These are phyloP conservation scores for Lepeophtheirus nordmannii DNA, from an alignment of 2,888 invertebrate genomes.

Conservation along the genomic window DNA sequence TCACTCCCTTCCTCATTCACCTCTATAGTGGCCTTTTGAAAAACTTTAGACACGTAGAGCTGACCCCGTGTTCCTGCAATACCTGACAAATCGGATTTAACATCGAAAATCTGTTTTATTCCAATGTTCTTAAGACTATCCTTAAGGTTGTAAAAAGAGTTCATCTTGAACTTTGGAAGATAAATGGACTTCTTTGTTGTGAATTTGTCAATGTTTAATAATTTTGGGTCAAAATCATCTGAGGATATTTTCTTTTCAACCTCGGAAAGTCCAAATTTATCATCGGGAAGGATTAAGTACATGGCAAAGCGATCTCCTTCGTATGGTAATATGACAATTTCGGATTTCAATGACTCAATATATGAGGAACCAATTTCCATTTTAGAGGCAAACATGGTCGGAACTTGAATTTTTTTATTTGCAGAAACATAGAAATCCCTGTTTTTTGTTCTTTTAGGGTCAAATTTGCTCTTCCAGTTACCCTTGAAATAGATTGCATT, in stretches of 20 bases:
- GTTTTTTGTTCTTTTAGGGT: conserved; percentile 49
- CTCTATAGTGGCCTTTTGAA: conserved; percentile 63
- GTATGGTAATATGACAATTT: conserved; percentile 58
- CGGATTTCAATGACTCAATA: conserved; percentile 40
- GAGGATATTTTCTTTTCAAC: conserved; percentile 4
- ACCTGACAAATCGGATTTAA: conserved; percentile 48
- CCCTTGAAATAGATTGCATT: conserved; percentile 79
- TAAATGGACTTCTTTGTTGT: conserved; percentile 35
- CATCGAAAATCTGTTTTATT: conserved; percentile 47
- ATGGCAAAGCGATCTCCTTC: conserved; percentile 51
- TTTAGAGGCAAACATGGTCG: conserved; percentile 47
- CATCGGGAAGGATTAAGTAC: conserved; percentile 55
- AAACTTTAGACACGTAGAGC: conserved; percentile 50
- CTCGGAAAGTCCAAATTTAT: neutral
- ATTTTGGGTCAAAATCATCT: neutral
- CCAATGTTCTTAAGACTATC: conserved; percentile 50
- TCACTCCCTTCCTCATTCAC: conserved; percentile 77
- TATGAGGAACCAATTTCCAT: neutral
- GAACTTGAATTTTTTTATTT: conserved; percentile 50
- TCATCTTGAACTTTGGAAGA: conserved; percentile 65
- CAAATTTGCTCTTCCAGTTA: conserved; percentile 56
- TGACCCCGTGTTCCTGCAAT: conserved; percentile 38
- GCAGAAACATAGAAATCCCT: conserved; percentile 59
- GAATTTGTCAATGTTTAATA: neutral
- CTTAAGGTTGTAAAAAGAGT: conserved; percentile 50